A percentile compares a stretch with the other conserved stretches of the same genome.
These are phyloP conservation scores for Achlya flavicornis DNA, from an alignment of 2,888 invertebrate species.

Conservation along the genomic window DNA sequence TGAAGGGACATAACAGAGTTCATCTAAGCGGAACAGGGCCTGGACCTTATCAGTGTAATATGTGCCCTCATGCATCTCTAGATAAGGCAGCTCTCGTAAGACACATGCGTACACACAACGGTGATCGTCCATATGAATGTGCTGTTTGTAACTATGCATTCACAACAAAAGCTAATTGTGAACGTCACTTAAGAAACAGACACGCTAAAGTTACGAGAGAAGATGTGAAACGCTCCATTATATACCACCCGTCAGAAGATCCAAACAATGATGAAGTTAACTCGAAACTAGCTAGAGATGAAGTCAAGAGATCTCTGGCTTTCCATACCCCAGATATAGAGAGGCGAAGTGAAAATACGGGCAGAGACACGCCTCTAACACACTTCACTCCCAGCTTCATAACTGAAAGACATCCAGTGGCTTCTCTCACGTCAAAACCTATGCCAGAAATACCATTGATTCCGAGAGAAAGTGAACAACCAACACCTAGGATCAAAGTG, in stretches of 20 bases:
- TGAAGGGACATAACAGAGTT: conserved; percentile 95
- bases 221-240: conserved; percentile 94
- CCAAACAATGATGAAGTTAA: conserved; percentile 90
- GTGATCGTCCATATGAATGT: conserved; percentile 97
- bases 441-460: conserved; percentile 65
- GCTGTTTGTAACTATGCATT: conserved; percentile 98
- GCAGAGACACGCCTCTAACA: conserved; percentile 70
- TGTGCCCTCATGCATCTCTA: conserved; percentile 94
- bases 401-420: conserved; percentile 74
- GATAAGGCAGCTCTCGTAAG: conserved; percentile 96
- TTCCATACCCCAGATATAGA: conserved; percentile 82
- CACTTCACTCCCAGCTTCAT: conserved; percentile 77
- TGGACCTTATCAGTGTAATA: conserved; percentile 95
- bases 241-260: conserved; percentile 94
- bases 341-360: conserved; percentile 67
- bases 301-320: conserved; percentile 82
- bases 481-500: conserved; percentile 81
- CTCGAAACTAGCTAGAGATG: conserved; percentile 80
- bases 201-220: conserved; percentile 94
- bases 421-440: conserved; percentile 62
- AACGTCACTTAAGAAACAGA: conserved; percentile 95
- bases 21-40: conserved; percentile 91
- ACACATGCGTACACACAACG: conserved; percentile 97
- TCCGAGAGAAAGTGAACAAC: conserved; percentile 69
- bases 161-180: conserved; percentile 98